Evolutionary conservation across 2,888 invertebrate species (phyloP).

Genomic region (Eilema caniola): DNA sequence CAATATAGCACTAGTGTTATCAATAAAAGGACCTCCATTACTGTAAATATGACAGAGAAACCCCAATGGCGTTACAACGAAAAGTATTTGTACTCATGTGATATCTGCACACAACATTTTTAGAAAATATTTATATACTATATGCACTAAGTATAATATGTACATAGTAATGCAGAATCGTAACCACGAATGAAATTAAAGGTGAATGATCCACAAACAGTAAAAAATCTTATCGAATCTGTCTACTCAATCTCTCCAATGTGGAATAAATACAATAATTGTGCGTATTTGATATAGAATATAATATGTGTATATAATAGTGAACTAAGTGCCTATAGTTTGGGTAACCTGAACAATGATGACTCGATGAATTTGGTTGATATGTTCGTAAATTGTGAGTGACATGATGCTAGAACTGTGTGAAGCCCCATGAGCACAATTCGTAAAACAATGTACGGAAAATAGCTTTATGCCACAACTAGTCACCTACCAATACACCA

Average conservation of each 20-base stretch:
- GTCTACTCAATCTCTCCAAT: conserved; percentile 33
- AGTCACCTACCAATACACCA: conserved; percentile 75
- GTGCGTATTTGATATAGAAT: conserved; percentile 69
- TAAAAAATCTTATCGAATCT: conserved; percentile 45
- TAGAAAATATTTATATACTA: conserved; percentile 49
- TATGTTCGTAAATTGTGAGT: conserved; percentile 72
- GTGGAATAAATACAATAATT: conserved; percentile 56
- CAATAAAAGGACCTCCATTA: conserved; percentile 20
- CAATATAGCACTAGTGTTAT: conserved; percentile 30
- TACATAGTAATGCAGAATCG: conserved; percentile 46
- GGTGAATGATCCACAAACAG: conserved; percentile 64
- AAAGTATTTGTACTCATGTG: conserved; percentile 52
- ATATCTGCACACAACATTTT: conserved; percentile 45
- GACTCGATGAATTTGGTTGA: conserved; percentile 69
- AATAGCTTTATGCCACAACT: conserved; percentile 70
- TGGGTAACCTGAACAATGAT: conserved; percentile 60
- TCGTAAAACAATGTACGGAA: conserved; percentile 70
- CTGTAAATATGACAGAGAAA: conserved; percentile 39
- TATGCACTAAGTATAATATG: conserved; percentile 50
- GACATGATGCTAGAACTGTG: conserved; percentile 81
- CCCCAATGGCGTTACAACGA: conserved; percentile 42
- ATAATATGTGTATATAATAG: conserved; percentile 40
- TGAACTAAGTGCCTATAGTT: conserved; percentile 50
- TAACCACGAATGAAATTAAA: conserved; percentile 61
- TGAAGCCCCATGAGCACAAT: conserved; percentile 72